Percentiles rank a stretch among this genome's conserved stretches.
phyloP scores from a whole-genome alignment of 2,797 vertebrate genomes.

The Ibycter americanus region DNA sequence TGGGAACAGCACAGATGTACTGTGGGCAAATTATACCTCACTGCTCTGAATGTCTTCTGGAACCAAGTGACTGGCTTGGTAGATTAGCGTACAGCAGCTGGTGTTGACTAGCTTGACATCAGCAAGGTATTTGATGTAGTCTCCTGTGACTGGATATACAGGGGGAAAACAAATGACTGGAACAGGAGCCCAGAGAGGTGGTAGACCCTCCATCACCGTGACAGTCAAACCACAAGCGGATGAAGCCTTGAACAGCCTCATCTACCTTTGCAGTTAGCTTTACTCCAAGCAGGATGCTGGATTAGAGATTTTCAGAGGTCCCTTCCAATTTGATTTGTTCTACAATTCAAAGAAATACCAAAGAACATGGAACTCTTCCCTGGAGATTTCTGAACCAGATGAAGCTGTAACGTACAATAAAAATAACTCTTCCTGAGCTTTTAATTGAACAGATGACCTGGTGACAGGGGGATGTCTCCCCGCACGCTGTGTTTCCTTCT shows the following conservation, averaged over 20 bases:
- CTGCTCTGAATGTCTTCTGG: rapidly evolving
- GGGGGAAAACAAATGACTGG: background rate
- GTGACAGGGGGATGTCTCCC: background rate
- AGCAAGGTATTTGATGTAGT: background rate
- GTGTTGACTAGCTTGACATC: rapidly evolving
- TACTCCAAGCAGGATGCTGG: rapidly evolving
- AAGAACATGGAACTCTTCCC: background rate
- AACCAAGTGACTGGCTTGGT: background rate
- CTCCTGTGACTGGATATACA: background rate
- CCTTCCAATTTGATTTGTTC: background rate
- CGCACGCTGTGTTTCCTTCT: background rate
- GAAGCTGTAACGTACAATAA: background rate
- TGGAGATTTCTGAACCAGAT: background rate
- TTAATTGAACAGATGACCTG: background rate
- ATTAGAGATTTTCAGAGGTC: background rate
- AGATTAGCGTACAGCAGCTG: background rate
- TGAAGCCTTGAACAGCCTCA: background rate
- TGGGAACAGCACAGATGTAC: background rate
- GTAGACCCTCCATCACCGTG: rapidly evolving
- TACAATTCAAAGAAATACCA: background rate
- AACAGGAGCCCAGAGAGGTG: background rate
- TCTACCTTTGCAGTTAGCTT: background rate
- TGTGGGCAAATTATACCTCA: background rate
- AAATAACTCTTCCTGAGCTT: background rate
- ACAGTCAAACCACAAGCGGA: background rate